These are phyloP conservation scores for Nyctereutes procyonoides DNA, from an alignment of 2,113 vertebrate species.

Conservation along the genomic window DNA sequence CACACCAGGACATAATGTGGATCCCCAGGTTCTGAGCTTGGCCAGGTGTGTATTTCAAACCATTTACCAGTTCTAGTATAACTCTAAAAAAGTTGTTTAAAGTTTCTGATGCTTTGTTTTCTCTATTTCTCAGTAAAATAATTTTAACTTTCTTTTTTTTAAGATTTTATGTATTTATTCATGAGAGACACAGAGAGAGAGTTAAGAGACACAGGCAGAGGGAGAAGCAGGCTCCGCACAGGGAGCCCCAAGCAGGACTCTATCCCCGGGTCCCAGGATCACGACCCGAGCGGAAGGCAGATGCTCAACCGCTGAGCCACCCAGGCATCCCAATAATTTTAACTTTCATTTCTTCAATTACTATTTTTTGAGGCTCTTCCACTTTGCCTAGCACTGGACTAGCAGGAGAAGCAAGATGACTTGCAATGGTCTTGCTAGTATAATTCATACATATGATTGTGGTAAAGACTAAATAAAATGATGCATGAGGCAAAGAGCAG, in stretches of 20 bases:
- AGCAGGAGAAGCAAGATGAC: not conserved
- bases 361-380: not conserved
- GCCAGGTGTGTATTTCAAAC: not conserved
- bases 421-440: not conserved
- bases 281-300: no score
- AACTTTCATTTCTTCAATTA: not conserved
- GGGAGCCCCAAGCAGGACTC: no score
- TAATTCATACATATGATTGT: not conserved
- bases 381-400: not conserved
- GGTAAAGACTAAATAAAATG: slow-evolving; percentile 4
- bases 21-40: not conserved
- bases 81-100: not conserved
- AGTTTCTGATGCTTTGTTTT: not conserved
- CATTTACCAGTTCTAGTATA: not conserved
- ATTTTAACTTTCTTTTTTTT: not conserved
- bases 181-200: no score
- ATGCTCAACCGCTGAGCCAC: no score
- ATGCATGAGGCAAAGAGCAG: not conserved
- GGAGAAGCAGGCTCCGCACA: no score
- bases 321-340: not conserved
- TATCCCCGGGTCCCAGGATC: no score
- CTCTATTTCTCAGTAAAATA: not conserved
- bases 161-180: no score
- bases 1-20: not conserved
- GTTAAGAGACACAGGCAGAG: no score